Evolutionary conservation across 2,888 invertebrate species (phyloP), one percentile per base, ranked within the genome.

Genomic region (Cephalotes varians): DNA sequence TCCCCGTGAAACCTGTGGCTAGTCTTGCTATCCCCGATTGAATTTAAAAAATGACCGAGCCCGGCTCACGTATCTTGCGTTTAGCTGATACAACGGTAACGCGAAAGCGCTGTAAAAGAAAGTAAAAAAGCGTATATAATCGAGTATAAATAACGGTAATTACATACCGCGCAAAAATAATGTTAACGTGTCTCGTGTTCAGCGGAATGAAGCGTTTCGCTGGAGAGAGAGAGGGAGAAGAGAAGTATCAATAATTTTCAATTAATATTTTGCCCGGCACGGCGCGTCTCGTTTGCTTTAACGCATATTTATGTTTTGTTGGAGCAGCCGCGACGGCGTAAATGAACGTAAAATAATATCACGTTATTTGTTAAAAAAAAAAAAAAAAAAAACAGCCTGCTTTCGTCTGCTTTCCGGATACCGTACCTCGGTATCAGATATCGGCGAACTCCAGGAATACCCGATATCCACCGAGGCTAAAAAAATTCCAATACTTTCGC

Each of bases 401-500:
- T 77, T 69, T 56, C 71, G 31, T 77, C 71, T 71, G 71, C 77
- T 44, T 79, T 74, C 40, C 40, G 65, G 51, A 65, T 65, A 76
- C 34, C 34, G 21, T 49, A 58, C 34, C 49, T 74, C 74, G 74
- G 64, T 54, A 64, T 64, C 62, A 64, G 76, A 54, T 81, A 82
- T 82, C 79, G 82, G 54, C 34, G 56, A 67, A 44, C 67, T 65
- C 31, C 65, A 62, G 79, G 58, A 65, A 79, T 82, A 79, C 40
- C 82, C 67, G 82, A 82, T 82, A 82, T 65, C 21, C 77, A 28
- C 21, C 1, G 56, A 40, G 65, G 54, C 49, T 49, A 49, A 82
- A 82, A 65, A 82, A 82, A 83, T 83, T 83, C 82, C 82, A 49
- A 83, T 82, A 83, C 73, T 83, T 82, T 51, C n/a, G 73, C 44